Base-by-base conservation (phyloP, 2,888 invertebrate genomes). In the Apodemia hepburni region DNA sequence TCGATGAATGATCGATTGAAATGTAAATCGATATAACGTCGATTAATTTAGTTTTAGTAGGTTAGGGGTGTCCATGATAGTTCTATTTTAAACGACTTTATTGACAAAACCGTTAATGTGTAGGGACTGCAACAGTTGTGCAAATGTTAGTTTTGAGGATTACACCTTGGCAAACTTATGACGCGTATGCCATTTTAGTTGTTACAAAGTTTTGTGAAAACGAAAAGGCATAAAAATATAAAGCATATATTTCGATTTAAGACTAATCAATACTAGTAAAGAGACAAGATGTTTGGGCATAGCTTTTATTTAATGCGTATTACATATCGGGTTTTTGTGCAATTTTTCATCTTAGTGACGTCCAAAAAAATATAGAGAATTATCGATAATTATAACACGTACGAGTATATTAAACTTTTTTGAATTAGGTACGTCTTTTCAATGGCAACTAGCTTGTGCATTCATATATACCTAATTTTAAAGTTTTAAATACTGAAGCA, bases 71-170 rank as follows among this genome's bases (percentile, higher is more conserved):
- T 86, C 87, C 81, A 81, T 81, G 80, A 71, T 84, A 84, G 86
- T 89, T 89, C 90, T 85, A 89, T 80, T 87, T 85, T 79, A 73
- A 80, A 74, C 85, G 85, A 86, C 87, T 84, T 22, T 85, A 17
- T 47, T 8, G 47, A 87, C 80, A 84, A 82, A 82, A 88, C 87
- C 85, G 83, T 85, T 86, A 86, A 87, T 87, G 89, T 89, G 88
- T 86, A 82, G 84, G 82, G 82, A 69, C 60, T 65, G 62, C 80
- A 80, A 82, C 89, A 90, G 89, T 90, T 91, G 89, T 87, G 88
- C 91, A 91, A 90, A 90, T 89, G 78, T 82, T 78, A 67, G 66
- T 69, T 60, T 69, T 79, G 78, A 79, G 78, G 79, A 84, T 82
- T 79, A 81, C 79, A 78, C 82, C 82, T 83, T 27, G 7, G 29